Percentiles rank a stretch among this genome's conserved stretches.
Conservation (phyloP, 2,888 invertebrate species). For the Gastracanthus pulcherrimus region DNA sequence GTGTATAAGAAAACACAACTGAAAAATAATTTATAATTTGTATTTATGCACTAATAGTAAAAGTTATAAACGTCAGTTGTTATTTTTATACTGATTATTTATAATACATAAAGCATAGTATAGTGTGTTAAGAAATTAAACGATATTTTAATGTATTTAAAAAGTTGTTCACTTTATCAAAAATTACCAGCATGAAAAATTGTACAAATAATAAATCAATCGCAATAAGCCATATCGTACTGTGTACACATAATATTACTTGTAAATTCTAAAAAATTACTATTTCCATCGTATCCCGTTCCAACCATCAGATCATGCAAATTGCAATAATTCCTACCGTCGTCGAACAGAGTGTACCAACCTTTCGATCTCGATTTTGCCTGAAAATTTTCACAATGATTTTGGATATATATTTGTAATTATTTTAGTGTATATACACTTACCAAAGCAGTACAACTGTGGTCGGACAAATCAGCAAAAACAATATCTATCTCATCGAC, state of each 20-base stretch:
- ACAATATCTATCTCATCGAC: constrained; percentile 42
- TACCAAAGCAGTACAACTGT: constrained; percentile 37
- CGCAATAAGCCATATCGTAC: constrained; percentile 63
- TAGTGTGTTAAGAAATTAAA: background rate
- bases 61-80: background rate
- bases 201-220: constrained; percentile 52
- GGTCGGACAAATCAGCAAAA: background rate
- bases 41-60: background rate
- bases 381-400: constrained; percentile 54
- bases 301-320: constrained; percentile 64
- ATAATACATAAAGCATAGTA: background rate
- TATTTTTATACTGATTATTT: background rate
- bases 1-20: background rate
- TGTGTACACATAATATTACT: constrained; percentile 66
- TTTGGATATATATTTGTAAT: background rate
- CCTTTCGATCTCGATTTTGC: constrained; percentile 64
- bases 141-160: background rate
- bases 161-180: background rate
- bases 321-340: constrained; percentile 68
- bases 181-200: constrained; percentile 23
- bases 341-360: constrained; percentile 68
- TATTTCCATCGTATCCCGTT: constrained; percentile 59
- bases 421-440: background rate
- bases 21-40: background rate
- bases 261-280: constrained; percentile 63